Evolutionary conservation across 2,113 vertebrate genomes (phyloP).

Genomic region (Copsychus sechellarum): DNA sequence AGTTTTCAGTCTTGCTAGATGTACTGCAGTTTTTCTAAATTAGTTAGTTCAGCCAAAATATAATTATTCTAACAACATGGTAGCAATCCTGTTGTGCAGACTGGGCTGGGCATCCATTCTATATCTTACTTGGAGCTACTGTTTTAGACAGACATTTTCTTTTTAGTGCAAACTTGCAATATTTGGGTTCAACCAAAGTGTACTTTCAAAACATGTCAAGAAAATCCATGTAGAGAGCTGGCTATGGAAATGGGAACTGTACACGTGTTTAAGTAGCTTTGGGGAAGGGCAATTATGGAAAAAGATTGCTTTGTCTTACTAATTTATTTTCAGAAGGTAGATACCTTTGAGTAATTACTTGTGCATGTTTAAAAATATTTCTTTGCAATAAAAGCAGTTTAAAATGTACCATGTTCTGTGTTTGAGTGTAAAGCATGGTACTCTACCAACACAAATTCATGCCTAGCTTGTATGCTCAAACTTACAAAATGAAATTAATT

Average conservation of each 20-base stretch:
- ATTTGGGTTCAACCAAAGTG: neutral
- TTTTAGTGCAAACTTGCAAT: conserved; percentile 35
- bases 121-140: conserved; percentile 19
- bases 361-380: neutral
- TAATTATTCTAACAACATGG: conserved; percentile 66
- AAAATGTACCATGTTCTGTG: neutral
- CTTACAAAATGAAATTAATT: neutral
- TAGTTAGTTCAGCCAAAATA: conserved; percentile 61
- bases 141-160: conserved; percentile 8
- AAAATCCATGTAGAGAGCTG: neutral
- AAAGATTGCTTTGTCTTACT: conserved; percentile 9
- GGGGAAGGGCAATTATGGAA: neutral
- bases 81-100: conserved; percentile 45
- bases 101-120: conserved; percentile 28
- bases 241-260: neutral
- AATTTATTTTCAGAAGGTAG: neutral
- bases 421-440: neutral
- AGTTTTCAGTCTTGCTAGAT: conserved; percentile 52
- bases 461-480: neutral
- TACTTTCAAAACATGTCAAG: neutral
- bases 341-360: neutral
- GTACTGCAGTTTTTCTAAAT: conserved; percentile 55
- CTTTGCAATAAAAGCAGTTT: neutral
- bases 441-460: neutral
- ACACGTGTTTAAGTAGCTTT: neutral